Evolutionary conservation across 2,113 vertebrate species (phyloP), one percentile per base, ranked within the genome.

Genomic region (Bucco capensis): DNA sequence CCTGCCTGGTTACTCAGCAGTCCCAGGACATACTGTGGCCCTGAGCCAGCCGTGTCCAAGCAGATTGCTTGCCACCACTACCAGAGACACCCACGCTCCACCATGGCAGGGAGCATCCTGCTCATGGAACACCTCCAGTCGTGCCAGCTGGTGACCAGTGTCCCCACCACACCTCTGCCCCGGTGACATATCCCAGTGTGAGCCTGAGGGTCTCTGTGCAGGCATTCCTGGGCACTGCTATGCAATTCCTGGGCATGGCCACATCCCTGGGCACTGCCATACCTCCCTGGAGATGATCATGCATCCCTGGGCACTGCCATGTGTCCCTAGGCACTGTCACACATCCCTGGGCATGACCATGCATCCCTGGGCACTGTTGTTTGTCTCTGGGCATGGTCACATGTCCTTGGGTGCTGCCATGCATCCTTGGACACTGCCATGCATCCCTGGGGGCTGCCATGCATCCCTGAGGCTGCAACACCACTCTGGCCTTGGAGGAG

Each of bases 1-100:
- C 74, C 66, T 75, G 94, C 90, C 74, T 38, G 6, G 35, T 94
- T 89, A 95, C 94, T 95, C 95, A 96, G 95, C 95, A 94, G 5
- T 91, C 84, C 22, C 66, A 84, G 85, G 90, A 51, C 90, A 50
- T 2, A 1, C 19, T 0, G 49, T 28, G 93, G 92, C 94, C 85
- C 74, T 0, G 5, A 62, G 92, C 93, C 95, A 96, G 78, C 74
- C 70, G 67, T 1, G 21, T 91, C n/a, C n/a, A n/a, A n/a, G n/a
- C n/a, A n/a, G n/a, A n/a, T n/a, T n/a, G n/a, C n/a, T n/a, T n/a
- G n/a, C n/a, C n/a, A n/a, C n/a, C n/a, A n/a, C n/a, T n/a, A n/a
- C n/a, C n/a, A n/a, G n/a, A n/a, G n/a, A n/a, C 31, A 2, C 40
- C 42, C 17, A 40, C 22, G 1, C 57, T 23, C 44, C 49, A 6